phyloP scores from a whole-genome alignment of 2,113 vertebrate genomes.

The Corythornis cristatus region DNA sequence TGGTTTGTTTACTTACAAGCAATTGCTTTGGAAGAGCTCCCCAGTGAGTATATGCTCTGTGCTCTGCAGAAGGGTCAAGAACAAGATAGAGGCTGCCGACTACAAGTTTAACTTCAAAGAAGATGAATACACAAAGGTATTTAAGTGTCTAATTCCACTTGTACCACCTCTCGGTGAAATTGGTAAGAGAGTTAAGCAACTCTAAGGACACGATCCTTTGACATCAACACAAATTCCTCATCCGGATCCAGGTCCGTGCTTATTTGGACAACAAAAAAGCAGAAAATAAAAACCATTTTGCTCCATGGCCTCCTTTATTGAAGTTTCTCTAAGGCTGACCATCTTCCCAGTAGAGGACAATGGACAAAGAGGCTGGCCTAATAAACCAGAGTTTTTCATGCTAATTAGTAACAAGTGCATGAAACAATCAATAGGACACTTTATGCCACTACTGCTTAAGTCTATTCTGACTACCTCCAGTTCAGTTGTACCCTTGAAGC shows the following conservation, averaged over 20 bases:
- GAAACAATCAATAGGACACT: slow-evolving; percentile 52
- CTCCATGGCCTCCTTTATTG: neutral
- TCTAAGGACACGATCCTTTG: neutral
- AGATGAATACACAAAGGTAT: neutral
- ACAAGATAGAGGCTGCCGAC: neutral
- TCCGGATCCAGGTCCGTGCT: neutral
- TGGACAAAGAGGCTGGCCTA: slow-evolving; percentile 3
- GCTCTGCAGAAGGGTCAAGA: neutral
- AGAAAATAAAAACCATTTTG: neutral
- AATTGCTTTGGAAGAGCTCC: neutral
- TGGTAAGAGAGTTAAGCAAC: neutral
- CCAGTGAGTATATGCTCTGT: neutral
- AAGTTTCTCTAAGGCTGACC: neutral
- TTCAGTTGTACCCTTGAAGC: slow-evolving; percentile 1
- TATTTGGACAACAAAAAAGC: neutral
- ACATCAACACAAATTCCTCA: neutral
- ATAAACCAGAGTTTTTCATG: slow-evolving; percentile 23
- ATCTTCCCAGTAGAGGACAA: slow-evolving; percentile 3
- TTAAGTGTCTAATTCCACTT: neutral
- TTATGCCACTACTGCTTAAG: neutral
- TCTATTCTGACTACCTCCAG: neutral
- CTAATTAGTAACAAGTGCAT: slow-evolving; percentile 45
- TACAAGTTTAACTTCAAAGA: neutral
- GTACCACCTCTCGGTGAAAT: neutral
- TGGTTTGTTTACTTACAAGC: neutral